Evolutionary conservation across 2,888 invertebrate species (phyloP).

Genomic region (Chymomyza fuscimana): DNA sequence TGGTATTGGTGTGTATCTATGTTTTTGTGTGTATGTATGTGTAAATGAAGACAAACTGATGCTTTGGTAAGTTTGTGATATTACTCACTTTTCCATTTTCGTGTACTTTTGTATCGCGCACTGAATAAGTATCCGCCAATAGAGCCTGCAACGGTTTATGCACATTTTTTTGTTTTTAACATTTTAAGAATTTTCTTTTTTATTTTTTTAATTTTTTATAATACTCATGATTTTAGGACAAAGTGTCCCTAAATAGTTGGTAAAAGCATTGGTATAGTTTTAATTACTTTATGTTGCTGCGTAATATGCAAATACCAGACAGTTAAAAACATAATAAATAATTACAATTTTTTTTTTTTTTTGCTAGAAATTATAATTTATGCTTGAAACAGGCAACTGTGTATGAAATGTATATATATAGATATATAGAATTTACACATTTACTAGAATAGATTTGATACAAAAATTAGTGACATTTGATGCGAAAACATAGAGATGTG

Average conservation of each 20-base stretch:
- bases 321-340: background rate
- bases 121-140: conserved; percentile 83
- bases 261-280: background rate
- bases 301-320: background rate
- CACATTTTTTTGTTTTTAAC: conserved; percentile 60
- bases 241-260: background rate
- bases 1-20: conserved; percentile 14
- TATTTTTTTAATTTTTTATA: conserved; percentile 44
- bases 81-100: conserved; percentile 90
- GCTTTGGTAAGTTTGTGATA: conserved; percentile 36
- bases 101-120: conserved; percentile 85
- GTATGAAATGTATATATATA: background rate
- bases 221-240: background rate
- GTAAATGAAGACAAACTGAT: conserved; percentile 15
- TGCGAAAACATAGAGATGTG: background rate
- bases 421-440: background rate
- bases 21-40: conserved; percentile 23
- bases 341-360: background rate
- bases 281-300: background rate
- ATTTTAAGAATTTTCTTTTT: conserved; percentile 34
- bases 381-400: background rate
- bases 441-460: background rate
- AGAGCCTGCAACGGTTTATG: conserved; percentile 82
- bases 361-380: background rate
- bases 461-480: background rate